Base-by-base conservation (phyloP, 30 jellyfish, hydroid and myxozoan genomes). In the Turritopsis dohrnii region DNA sequence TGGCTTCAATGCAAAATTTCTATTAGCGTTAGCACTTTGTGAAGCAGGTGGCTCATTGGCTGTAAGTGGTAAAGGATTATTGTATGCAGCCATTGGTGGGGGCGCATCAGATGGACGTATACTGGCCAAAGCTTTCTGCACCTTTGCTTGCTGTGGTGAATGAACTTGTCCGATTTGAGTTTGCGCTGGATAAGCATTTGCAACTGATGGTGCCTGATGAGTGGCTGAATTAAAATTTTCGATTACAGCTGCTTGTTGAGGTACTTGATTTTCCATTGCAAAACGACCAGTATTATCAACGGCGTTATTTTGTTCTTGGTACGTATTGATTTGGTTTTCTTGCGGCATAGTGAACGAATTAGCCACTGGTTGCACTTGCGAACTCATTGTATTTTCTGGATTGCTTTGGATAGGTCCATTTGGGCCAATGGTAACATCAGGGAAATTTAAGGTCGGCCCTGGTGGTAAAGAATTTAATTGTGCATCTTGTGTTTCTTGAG, bases 1-100 rank as follows among this genome's bases (percentile, higher is more conserved):
- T n/a, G 77, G 77, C 19, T 69, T 23, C 28, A 69, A 69, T 69
- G 77, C 77, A 69, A 69, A 69, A 69, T 69, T 69, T n/a, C 77
- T 23, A 27, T 69, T 69, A 69, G 17, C 30, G 77, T 1, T 69
- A 27, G 16, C 77, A 41, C 13, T 41, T 41, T 41, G 60, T 3
- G 60, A 41, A 13, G 60, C 13, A 41, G 60, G 9, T 3, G 60
- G 60, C 60, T 41, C 60, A 41, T 41, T 41, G 60, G 60, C 5
- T 41, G 60, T 41, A 3, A 13, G 60, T 3, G 60, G 60, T 13
- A 41, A 3, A 41, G 60, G 60, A 41, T 41, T 41, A 41, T 41
- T 41, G 13, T 41, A 41, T 13, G 60, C 60, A 3, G 60, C 60
- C 5, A 41, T 13, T 3, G 60, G 60, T 41, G 60, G 60, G 5